These are phyloP conservation scores for Troides oblongomaculatus DNA, from an alignment of 2,888 invertebrate genomes.

Conservation along the genomic window DNA sequence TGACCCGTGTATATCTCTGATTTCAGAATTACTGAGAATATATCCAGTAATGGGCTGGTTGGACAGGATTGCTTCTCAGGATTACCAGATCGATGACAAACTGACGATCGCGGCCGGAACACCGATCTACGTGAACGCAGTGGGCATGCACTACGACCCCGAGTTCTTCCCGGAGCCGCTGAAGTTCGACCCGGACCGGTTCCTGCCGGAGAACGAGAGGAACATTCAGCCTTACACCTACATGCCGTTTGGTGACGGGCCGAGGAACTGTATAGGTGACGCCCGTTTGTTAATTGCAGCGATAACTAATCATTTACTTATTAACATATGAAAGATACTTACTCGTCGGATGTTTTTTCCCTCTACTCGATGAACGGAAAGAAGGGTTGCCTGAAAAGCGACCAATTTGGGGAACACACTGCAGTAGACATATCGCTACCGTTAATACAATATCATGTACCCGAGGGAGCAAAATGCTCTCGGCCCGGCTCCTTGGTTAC, in stretches of 20 bases:
- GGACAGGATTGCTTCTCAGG: constrained; percentile 26
- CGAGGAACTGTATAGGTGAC: constrained; percentile 32
- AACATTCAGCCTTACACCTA: constrained; percentile 1
- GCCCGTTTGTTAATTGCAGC: no score
- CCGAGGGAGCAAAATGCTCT: no score
- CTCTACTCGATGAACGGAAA: no score
- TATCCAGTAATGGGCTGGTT: constrained; percentile 30
- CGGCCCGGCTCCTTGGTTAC: no score
- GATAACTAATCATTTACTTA: no score
- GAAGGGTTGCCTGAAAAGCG: no score
- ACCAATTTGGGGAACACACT: no score
- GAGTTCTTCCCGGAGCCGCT: constrained; percentile 9
- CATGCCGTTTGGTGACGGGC: constrained; percentile 30
- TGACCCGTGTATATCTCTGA: background rate
- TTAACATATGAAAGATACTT: no score
- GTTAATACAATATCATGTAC: no score
- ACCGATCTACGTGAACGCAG: constrained; percentile 30
- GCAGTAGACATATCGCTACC: no score
- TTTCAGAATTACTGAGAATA: constrained; percentile 18
- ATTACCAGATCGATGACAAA: constrained; percentile 33
- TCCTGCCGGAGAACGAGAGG: constrained; percentile 5
- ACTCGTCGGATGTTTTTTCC: no score
- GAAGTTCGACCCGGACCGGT: constrained; percentile 5
- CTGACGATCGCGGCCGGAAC: constrained; percentile 30
- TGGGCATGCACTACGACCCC: constrained; percentile 19